Percentiles rank a stretch among this genome's conserved stretches.
These are phyloP conservation scores for Colaptes auratus DNA, from an alignment of 2,113 vertebrate species.

Conservation along the genomic window DNA sequence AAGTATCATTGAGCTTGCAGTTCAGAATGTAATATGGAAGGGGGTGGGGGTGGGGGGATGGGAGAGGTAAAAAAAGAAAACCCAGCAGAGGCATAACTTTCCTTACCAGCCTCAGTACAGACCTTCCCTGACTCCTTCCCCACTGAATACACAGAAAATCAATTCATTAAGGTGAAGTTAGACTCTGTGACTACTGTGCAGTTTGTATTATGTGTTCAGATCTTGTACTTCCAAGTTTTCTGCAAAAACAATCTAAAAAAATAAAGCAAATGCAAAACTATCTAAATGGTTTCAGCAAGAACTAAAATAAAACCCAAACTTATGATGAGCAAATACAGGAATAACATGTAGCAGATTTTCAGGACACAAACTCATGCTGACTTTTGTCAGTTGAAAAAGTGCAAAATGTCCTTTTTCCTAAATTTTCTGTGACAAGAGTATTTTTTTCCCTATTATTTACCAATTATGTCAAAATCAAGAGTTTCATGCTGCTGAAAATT, in stretches of 20 bases:
- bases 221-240: not conserved
- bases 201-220: not conserved
- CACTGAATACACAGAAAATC: not conserved
- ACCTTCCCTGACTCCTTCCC: not conserved
- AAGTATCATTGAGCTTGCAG: no score
- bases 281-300: not conserved
- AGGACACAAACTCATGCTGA: not conserved
- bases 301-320: not conserved
- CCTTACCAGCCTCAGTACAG: not conserved
- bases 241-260: not conserved
- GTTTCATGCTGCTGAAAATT: not conserved
- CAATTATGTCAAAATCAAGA: not conserved
- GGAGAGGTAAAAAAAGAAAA: not conserved
- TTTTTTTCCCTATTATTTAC: not conserved
- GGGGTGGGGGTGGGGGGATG: no score
- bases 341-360: not conserved
- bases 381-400: not conserved
- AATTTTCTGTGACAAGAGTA: not conserved
- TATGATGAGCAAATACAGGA: not conserved
- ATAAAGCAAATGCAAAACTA: not conserved
- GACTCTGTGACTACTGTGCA: not conserved
- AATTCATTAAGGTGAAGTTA: not conserved
- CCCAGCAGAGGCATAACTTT: not conserved
- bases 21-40: no score
- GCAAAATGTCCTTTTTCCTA: not conserved